Evolutionary conservation across 2,888 invertebrate genomes (phyloP).

Genomic region (Cacoxenus indagator): DNA sequence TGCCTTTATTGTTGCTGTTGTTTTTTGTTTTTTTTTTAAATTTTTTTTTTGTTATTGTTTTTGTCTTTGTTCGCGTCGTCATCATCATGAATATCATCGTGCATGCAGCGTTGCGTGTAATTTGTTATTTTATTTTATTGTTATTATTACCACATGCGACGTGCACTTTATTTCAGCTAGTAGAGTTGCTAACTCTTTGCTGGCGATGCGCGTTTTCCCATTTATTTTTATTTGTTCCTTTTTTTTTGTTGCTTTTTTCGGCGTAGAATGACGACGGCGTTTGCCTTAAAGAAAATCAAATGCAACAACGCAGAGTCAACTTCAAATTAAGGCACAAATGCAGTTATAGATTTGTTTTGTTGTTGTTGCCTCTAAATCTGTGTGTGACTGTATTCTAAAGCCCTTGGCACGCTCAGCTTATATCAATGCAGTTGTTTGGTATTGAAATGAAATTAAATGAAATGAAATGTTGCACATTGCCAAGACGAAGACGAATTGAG

Average conservation of each 20-base stretch:
- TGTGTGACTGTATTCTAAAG: slow-evolving; percentile 27
- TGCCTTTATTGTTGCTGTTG: slow-evolving; percentile 9
- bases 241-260: slow-evolving; percentile 22
- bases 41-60: slow-evolving; percentile 32
- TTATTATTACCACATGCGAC: slow-evolving; percentile 66
- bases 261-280: neutral
- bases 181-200: slow-evolving; percentile 53
- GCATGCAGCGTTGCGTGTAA: slow-evolving; percentile 66
- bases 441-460: slow-evolving; percentile 25
- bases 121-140: slow-evolving; percentile 68
- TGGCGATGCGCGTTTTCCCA: slow-evolving; percentile 23
- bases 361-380: slow-evolving; percentile 23
- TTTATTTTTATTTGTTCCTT: slow-evolving; percentile 41
- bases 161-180: slow-evolving; percentile 56
- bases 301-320: slow-evolving; percentile 25
- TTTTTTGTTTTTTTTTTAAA: slow-evolving; percentile 22
- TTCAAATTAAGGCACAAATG: slow-evolving; percentile 20
- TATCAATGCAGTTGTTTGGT: slow-evolving; percentile 22
- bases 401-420: neutral
- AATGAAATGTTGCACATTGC: slow-evolving; percentile 40
- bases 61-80: slow-evolving; percentile 6
- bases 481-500: too few relatives aligned
- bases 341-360: slow-evolving; percentile 15
- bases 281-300: neutral
- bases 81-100: slow-evolving; percentile 29